Percentiles rank a stretch among this genome's conserved stretches.
phyloP scores from a whole-genome alignment of 2,797 vertebrate species.

The Pempheris klunzingeri region DNA sequence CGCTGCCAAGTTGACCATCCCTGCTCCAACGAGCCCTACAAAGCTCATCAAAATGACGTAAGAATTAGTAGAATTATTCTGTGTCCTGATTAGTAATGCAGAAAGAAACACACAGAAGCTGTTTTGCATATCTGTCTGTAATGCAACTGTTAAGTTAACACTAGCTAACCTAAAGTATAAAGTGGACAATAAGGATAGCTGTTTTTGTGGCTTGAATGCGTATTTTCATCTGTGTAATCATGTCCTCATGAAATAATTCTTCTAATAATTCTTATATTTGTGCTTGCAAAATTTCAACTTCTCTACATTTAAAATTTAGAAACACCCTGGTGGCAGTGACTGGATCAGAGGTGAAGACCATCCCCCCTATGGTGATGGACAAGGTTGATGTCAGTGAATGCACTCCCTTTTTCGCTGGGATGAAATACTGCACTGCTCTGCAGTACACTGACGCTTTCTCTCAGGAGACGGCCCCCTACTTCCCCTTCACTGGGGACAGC shows the following conservation, averaged over 20 bases:
- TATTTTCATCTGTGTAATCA: neutral
- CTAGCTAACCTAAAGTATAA: neutral
- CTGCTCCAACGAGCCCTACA: constrained; percentile 84
- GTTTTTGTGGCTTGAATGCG: neutral
- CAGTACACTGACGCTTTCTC: constrained; percentile 84
- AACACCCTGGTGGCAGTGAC: constrained; percentile 88
- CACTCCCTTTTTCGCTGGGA: constrained; percentile 86
- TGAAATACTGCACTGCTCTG: constrained; percentile 86
- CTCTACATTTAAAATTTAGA: constrained; percentile 76
- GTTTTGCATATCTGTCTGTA: neutral
- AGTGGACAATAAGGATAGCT: neutral
- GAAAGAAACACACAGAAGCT: neutral
- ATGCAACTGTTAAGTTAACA: neutral
- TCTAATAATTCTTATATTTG: neutral
- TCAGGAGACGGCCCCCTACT: constrained; percentile 86
- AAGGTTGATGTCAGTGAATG: constrained; percentile 82
- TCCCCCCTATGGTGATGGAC: constrained; percentile 82
- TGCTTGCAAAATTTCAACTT: constrained; percentile 2
- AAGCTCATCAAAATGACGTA: constrained; percentile 92
- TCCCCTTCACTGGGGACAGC: constrained; percentile 90
- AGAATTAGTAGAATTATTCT: constrained; percentile 14
- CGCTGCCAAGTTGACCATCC: constrained; percentile 90
- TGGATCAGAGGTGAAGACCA: constrained; percentile 79
- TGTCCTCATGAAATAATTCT: neutral
- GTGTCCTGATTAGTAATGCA: neutral